A percentile compares a stretch with the other conserved stretches of the same genome.
These are phyloP conservation scores for Axis porcinus DNA, from an alignment of 2,113 vertebrate genomes.

Conservation along the genomic window DNA sequence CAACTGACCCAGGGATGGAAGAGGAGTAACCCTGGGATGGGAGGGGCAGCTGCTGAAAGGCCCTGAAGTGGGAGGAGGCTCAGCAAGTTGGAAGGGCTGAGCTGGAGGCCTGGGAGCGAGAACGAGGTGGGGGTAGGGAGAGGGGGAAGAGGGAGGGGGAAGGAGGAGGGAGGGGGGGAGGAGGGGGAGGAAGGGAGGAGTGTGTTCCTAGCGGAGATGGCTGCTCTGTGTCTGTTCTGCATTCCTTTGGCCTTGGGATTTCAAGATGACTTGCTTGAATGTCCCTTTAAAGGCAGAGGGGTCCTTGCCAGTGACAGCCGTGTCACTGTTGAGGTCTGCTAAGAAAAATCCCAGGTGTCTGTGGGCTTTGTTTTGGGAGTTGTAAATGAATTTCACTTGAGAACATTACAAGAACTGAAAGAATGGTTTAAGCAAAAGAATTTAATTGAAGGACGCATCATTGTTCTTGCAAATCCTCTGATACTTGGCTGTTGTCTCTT, in stretches of 20 bases:
- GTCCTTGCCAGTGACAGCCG: neutral
- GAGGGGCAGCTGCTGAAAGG: neutral
- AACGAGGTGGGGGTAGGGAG: too few relatives aligned
- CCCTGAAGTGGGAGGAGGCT: neutral
- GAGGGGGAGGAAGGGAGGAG: neutral
- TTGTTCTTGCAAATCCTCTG: slow-evolving; percentile 40
- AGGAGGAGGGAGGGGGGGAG: neutral
- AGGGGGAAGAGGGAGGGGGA: too few relatives aligned
- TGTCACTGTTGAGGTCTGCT: neutral
- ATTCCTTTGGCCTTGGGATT: neutral
- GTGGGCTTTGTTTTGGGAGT: slow-evolving; percentile 8
- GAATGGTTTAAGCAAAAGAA: slow-evolving; percentile 36
- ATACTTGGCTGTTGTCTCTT: neutral
- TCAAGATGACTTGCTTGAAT: neutral
- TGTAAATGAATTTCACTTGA: slow-evolving; percentile 47
- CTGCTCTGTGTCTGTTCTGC: fast-evolving
- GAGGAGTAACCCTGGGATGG: neutral
- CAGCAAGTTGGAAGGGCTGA: neutral
- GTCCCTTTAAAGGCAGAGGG: neutral
- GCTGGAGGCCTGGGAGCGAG: neutral
- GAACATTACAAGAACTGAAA: slow-evolving; percentile 29
- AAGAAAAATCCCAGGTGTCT: neutral
- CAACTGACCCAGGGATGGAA: neutral
- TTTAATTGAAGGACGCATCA: slow-evolving; percentile 26
- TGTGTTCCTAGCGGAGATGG: neutral